Base-by-base conservation (phyloP, 2,113 vertebrate species). In the Numenius arquata region DNA sequence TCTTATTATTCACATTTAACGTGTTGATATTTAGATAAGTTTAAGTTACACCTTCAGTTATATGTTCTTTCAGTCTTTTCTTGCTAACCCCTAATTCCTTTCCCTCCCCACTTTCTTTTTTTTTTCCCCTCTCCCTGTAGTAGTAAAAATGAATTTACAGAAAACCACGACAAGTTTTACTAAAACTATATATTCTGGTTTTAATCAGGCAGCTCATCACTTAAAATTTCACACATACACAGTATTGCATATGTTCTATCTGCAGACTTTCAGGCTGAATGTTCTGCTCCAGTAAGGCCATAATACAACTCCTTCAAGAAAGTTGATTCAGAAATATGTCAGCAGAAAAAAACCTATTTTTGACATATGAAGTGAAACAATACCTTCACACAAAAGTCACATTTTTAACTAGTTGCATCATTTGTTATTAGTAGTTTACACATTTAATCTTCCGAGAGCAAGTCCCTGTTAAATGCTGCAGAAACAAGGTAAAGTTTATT, bases 181-280 rank as follows among this genome's bases (percentile, higher is more conserved):
- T 68, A 32, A 92, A 95, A 61, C 72, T 17, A 68, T 11, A 59
- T 25, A 74, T 20, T 48, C 78, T 76, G 23, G 7, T 58, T 93
- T 91, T 71, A 63, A 83, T 77, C 75, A 91, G 38, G 78, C n/a
- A 95, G 72, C n/a, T 90, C 23, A 59, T 53, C 50, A 76, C 36
- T 88, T 79, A 38, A 71, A 75, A 71, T 70, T 70, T 83, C 55
- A 73, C 62, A 61, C 11, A 52, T 9, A 36, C 23, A 92, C 27
- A 43, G 30, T 67, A 43, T 2, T 48, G 43, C 29, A 94, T 34
- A 40, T 34, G 16, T 27, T 78, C 14, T 43, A 11, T 5, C 36
- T 80, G 15, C 72, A 91, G 74, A 88, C 48, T 53, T 79, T 29
- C 34, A 47, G 43, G 58, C 40, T 82, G 47, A 52, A 8, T 18